A percentile compares a stretch with the other conserved stretches of the same genome.
Conservation (phyloP, 2,888 invertebrate species). For the Syrphus vitripennis region DNA sequence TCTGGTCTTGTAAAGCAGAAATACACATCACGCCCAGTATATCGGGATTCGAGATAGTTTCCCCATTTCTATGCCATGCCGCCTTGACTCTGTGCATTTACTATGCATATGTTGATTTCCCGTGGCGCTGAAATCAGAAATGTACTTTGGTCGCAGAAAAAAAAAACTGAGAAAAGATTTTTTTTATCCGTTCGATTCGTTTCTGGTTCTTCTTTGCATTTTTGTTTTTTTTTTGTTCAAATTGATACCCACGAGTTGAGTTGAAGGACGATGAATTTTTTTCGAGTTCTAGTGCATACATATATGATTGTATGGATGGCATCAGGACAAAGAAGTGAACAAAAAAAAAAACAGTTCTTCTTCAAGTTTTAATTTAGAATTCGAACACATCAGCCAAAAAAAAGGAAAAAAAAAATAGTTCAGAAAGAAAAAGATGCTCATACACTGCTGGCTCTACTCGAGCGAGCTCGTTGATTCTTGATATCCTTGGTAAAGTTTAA, state of each 20-base stretch:
- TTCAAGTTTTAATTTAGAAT: conserved; percentile 64
- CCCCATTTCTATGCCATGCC: not conserved
- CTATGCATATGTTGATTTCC: conserved; percentile 36
- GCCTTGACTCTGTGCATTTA: not conserved
- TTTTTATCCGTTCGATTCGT: conserved; percentile 30
- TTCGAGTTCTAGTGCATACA: conserved; percentile 20
- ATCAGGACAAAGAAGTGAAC: conserved; percentile 27
- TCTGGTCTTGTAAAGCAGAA: not conserved
- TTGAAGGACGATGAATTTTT: conserved; percentile 3
- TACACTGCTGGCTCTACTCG: not conserved
- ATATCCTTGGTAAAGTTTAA: conserved; percentile 59
- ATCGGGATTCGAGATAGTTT: not conserved
- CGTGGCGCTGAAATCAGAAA: conserved; percentile 52
- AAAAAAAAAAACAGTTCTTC: conserved; percentile 17
- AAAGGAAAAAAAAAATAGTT: not conserved
- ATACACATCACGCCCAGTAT: conserved; percentile 21
- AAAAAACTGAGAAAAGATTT: conserved; percentile 9
- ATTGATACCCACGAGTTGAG: conserved; percentile 16
- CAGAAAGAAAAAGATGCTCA: conserved; percentile 16
- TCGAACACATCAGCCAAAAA: conserved; percentile 21
- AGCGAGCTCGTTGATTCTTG: conserved; percentile 9
- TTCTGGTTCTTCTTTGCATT: not conserved
- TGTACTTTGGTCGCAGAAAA: conserved; percentile 32
- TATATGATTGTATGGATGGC: conserved; percentile 34
- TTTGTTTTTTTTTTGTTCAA: too few relatives aligned